Percentiles rank a stretch among this genome's conserved stretches.
These are phyloP conservation scores for Tetragonisca angustula DNA, from an alignment of 2,888 invertebrate species.

Conservation along the genomic window DNA sequence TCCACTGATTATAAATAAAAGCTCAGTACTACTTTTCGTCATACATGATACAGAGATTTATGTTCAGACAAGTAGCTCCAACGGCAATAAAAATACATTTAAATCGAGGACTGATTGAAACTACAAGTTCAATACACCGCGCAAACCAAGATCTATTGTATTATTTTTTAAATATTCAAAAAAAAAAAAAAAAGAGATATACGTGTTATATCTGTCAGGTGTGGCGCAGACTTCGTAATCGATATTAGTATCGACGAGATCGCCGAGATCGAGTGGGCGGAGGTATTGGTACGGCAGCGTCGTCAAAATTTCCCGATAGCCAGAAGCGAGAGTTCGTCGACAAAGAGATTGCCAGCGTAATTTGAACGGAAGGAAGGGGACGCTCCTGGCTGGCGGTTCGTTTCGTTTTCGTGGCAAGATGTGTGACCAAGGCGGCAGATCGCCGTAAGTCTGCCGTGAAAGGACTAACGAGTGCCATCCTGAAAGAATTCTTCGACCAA, in stretches of 20 bases:
- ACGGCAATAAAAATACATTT: no score
- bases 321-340: constrained; percentile 27
- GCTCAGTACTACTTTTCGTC: no score
- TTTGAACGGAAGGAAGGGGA: constrained; percentile 64
- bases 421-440: constrained; percentile 65
- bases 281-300: constrained; percentile 17
- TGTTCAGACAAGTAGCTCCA: no score
- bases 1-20: no score
- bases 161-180: no score
- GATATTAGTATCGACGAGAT: constrained; percentile 20
- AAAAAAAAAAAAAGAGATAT: no score
- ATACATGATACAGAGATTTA: no score
- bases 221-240: no score
- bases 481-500: constrained; percentile 62
- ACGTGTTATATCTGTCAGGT: no score
- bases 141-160: no score
- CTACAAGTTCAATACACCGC: no score
- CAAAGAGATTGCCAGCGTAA: constrained; percentile 54
- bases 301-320: constrained; percentile 50
- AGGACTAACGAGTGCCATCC: constrained; percentile 73
- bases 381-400: constrained; percentile 39
- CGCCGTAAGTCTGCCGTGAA: constrained; percentile 72
- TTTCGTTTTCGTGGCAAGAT: constrained; percentile 67
- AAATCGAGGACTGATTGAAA: no score
- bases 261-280: not conserved